Evolutionary conservation across 2,113 vertebrate species (phyloP).

Genomic region (Brachirus orientalis): DNA sequence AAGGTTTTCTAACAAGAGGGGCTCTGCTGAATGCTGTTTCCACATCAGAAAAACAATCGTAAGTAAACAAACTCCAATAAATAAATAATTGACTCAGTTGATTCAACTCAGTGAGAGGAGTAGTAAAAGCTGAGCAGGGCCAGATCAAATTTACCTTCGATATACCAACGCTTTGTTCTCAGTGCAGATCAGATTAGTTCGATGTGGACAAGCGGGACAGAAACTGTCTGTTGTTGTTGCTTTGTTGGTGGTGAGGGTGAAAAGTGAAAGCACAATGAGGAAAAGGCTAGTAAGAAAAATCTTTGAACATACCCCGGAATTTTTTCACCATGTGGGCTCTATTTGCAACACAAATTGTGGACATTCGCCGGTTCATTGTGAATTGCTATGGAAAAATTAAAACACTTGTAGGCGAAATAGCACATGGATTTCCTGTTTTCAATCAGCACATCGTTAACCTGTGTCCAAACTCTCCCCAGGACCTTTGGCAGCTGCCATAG

Average conservation of each 20-base stretch:
- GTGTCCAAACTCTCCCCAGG: slow-evolving; percentile 49
- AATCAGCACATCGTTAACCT: slow-evolving; percentile 3
- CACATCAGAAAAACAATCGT: slow-evolving; percentile 65
- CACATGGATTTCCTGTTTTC: background rate
- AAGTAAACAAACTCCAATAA: slow-evolving; percentile 64
- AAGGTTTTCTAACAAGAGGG: slow-evolving; percentile 46
- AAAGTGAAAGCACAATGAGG: background rate
- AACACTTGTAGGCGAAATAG: no score
- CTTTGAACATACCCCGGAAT: no score
- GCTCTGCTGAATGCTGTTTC: slow-evolving; percentile 42
- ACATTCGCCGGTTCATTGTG: no score
- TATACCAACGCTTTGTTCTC: slow-evolving; percentile 40
- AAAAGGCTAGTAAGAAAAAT: no score
- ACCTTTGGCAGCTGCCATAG: slow-evolving; percentile 49
- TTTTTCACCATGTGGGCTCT: no score
- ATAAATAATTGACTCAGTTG: slow-evolving; percentile 70
- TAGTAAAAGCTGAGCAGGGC: slow-evolving; percentile 40
- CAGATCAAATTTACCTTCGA: slow-evolving; percentile 62
- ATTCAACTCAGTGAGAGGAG: slow-evolving; percentile 45
- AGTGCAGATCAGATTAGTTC: slow-evolving; percentile 37
- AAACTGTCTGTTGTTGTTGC: slow-evolving; percentile 28
- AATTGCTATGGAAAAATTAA: no score
- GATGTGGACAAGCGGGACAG: slow-evolving; percentile 13
- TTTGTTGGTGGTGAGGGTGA: slow-evolving; percentile 1
- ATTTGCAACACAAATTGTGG: no score